These are phyloP conservation scores for Phytoseiulus persimilis DNA, from an alignment of 2,888 invertebrate genomes.

Conservation along the genomic window DNA sequence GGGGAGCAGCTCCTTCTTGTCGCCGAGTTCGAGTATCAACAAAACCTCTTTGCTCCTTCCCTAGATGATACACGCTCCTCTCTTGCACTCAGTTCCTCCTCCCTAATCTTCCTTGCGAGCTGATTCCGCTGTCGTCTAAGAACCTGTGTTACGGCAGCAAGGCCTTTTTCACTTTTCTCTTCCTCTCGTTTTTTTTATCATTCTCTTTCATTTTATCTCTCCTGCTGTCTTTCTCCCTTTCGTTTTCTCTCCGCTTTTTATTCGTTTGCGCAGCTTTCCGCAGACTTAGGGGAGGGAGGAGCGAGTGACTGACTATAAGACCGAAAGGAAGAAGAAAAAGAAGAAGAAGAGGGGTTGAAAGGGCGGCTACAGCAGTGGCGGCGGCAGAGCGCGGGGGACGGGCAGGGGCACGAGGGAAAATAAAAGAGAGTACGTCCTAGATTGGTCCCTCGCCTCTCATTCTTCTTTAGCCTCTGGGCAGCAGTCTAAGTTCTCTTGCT, in stretches of 20 bases:
- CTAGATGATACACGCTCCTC: constrained; percentile 45
- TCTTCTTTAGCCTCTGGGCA: not conserved
- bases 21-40: too few species aligned
- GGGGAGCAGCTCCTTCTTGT: too few species aligned
- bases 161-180: constrained; percentile 41
- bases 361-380: constrained; percentile 12
- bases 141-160: not conserved
- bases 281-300: constrained; percentile 43
- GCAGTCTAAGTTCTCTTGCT: not conserved
- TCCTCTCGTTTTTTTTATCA: constrained; percentile 34
- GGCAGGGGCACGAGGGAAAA: not conserved
- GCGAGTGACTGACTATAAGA: constrained; percentile 41
- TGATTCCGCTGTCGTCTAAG: constrained; percentile 44
- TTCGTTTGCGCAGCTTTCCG: constrained; percentile 44
- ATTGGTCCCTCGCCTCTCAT: not conserved
- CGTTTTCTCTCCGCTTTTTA: constrained; percentile 46
- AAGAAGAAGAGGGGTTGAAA: constrained; percentile 35
- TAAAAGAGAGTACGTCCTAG: not conserved
- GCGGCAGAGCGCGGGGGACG: constrained; percentile 33
- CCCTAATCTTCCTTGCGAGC: constrained; percentile 40
- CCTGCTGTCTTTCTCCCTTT: constrained; percentile 44
- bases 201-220: constrained; percentile 40
- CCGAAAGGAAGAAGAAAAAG: constrained; percentile 42
- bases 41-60: not conserved
- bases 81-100: constrained; percentile 46